Conservation (phyloP, 2,113 vertebrate species). For the Gymnogyps californianus region DNA sequence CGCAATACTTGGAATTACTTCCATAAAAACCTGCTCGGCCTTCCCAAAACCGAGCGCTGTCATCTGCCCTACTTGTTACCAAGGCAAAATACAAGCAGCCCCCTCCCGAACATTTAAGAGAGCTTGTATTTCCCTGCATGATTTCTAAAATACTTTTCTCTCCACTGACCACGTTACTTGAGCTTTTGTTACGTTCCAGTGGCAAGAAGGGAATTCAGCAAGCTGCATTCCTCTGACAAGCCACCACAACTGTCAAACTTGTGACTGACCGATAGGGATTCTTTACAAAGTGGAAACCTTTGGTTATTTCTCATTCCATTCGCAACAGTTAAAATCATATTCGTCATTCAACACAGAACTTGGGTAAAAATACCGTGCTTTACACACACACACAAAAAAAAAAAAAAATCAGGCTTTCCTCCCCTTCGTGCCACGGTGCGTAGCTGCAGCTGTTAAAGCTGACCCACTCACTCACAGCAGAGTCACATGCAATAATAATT, state of each 20-base stretch:
- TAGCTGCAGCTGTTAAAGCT: neutral
- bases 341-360: accelerated
- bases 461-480: neutral
- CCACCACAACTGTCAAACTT: neutral
- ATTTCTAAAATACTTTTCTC: neutral
- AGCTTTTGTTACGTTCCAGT: neutral
- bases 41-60: neutral
- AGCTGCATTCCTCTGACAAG: neutral
- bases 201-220: neutral
- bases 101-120: neutral
- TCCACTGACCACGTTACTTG: neutral
- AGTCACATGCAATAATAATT: neutral
- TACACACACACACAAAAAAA: too few species aligned
- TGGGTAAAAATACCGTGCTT: neutral
- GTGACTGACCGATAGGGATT: accelerated
- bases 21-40: neutral
- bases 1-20: neutral
- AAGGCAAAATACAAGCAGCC: accelerated
- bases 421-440: neutral
- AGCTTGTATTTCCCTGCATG: neutral
- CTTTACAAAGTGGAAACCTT: neutral
- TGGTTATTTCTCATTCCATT: neutral
- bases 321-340: neutral
- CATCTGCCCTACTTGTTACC: neutral
- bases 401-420: neutral